These are phyloP conservation scores for Eulemur rubriventer DNA, from an alignment of 2,797 vertebrate species.

Conservation along the genomic window DNA sequence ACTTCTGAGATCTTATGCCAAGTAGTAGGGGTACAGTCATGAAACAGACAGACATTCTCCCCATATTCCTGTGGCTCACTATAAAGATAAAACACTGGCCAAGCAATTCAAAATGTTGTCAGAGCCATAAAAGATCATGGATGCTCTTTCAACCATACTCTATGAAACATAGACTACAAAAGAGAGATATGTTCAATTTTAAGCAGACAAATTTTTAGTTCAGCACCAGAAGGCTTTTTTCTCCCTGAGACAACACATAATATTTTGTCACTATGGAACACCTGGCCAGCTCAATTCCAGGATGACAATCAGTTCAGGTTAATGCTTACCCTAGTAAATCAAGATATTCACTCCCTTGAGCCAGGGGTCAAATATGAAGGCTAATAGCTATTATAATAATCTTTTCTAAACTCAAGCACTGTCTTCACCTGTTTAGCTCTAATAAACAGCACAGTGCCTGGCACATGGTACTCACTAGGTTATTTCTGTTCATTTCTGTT, in stretches of 20 bases:
- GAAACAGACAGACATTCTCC: neutral
- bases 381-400: neutral
- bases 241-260: neutral
- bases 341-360: neutral
- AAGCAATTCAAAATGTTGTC: neutral
- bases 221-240: neutral
- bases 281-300: neutral
- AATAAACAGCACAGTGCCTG: neutral
- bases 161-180: neutral
- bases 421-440: neutral
- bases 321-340: neutral
- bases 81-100: neutral
- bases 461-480: neutral
- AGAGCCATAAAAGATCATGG: neutral
- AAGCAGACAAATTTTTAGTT: neutral
- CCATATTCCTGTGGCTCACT: neutral
- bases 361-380: neutral
- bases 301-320: neutral
- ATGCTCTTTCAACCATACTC: neutral
- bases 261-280: neutral
- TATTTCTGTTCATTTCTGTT: neutral
- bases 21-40: rapidly evolving
- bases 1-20: neutral
- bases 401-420: neutral
- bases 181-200: neutral